Percentiles rank a stretch among this genome's conserved stretches.
Conservation (phyloP, 2,888 invertebrate species). For the Laothoe populi region DNA sequence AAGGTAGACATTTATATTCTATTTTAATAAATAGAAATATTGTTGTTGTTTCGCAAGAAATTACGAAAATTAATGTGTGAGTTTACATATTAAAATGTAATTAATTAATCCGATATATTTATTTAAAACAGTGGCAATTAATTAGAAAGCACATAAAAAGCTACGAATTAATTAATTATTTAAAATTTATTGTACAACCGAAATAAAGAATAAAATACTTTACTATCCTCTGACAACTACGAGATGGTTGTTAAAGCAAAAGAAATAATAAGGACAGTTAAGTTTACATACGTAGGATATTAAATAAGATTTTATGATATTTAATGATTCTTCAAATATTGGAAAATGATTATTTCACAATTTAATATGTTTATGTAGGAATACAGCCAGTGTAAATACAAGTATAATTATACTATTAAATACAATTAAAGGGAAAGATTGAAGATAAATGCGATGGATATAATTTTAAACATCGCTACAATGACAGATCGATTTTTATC, state of each 20-base stretch:
- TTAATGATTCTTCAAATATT: no score
- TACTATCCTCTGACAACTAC: no score
- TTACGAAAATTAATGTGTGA: background rate
- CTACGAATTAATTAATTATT: no score
- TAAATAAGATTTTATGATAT: background rate
- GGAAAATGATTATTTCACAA: no score
- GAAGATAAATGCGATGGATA: background rate
- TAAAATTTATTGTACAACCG: no score
- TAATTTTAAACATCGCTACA: slow-evolving; percentile 18
- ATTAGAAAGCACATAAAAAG: no score
- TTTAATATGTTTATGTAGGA: no score
- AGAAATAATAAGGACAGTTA: background rate
- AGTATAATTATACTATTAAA: background rate
- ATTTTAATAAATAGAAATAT: no score
- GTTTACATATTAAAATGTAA: background rate
- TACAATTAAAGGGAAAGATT: slow-evolving; percentile 8
- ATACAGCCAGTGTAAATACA: no score
- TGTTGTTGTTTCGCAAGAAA: background rate
- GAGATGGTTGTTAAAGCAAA: no score
- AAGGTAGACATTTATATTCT: background rate
- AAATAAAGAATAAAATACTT: no score
- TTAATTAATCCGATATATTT: background rate
- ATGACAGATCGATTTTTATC: slow-evolving; percentile 17
- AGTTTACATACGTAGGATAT: background rate
- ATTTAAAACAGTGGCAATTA: background rate